phyloP scores from a whole-genome alignment of 2,888 invertebrate genomes.

The Elegia similella region DNA sequence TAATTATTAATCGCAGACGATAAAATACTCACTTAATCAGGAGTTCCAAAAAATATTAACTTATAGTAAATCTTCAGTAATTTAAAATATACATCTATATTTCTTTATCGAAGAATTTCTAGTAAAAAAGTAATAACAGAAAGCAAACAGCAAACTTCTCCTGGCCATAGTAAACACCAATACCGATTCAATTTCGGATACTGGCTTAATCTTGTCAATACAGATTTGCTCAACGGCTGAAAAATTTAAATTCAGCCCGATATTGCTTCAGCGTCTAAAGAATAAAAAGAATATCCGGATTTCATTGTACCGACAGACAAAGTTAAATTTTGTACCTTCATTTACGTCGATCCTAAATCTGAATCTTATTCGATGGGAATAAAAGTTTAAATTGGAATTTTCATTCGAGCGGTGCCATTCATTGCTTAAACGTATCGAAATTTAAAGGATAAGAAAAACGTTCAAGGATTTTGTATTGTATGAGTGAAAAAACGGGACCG shows the following conservation, averaged over 20 bases:
- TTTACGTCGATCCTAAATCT: conserved; percentile 1
- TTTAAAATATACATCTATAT: too few relatives aligned
- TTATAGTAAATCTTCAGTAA: too few relatives aligned
- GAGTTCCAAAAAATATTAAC: too few relatives aligned
- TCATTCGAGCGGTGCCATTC: neutral
- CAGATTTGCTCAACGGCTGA: conserved; percentile 41
- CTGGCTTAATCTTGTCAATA: conserved; percentile 37
- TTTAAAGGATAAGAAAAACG: conserved; percentile 19
- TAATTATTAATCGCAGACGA: too few relatives aligned
- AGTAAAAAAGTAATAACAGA: too few relatives aligned
- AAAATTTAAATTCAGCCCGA: conserved; percentile 43
- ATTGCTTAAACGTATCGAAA: conserved; percentile 23
- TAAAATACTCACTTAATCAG: too few relatives aligned
- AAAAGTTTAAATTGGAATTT: conserved; percentile 13
- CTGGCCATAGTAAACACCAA: conserved; percentile 5
- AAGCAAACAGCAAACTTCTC: neutral
- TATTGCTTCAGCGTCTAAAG: conserved; percentile 29
- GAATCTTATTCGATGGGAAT: conserved; percentile 19
- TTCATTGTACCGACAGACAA: conserved; percentile 23
- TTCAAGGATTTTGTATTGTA: conserved; percentile 21
- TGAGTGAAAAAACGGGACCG: conserved; percentile 17
- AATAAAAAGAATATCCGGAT: conserved; percentile 33
- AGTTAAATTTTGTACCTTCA: conserved; percentile 16
- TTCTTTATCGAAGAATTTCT: too few relatives aligned
- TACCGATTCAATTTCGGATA: conserved; percentile 9